Evolutionary conservation across 2,797 vertebrate species (phyloP).

Genomic region (Esox lucius): DNA sequence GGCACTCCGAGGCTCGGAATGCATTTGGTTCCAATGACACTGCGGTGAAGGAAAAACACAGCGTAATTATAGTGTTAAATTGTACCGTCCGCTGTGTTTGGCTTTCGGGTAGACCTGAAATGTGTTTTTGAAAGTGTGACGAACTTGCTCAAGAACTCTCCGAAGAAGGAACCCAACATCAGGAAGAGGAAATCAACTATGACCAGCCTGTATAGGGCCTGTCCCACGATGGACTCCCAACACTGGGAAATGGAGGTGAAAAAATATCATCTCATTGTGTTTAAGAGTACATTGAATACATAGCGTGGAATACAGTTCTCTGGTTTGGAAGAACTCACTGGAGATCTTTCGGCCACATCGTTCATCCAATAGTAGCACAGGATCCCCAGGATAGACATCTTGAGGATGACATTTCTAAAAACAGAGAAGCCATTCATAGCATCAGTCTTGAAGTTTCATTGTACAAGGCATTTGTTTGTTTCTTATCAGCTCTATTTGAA

Average conservation of each 20-base stretch:
- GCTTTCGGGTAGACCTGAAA: background rate
- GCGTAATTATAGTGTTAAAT: no score
- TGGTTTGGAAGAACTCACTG: conserved; percentile 51
- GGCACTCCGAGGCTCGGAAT: conserved; percentile 75
- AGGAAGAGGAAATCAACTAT: conserved; percentile 91
- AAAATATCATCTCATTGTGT: background rate
- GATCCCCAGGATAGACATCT: conserved; percentile 87
- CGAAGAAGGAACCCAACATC: conserved; percentile 87
- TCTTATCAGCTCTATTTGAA: no score
- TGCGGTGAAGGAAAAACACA: conserved; percentile 49
- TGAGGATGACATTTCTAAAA: conserved; percentile 85
- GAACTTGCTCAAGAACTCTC: conserved; percentile 93
- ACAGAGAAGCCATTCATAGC: background rate
- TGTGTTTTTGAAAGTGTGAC: conserved; percentile 16
- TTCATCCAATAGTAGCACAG: conserved; percentile 92
- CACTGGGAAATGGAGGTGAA: conserved; percentile 72
- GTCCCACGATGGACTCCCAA: conserved; percentile 92
- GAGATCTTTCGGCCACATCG: conserved; percentile 55
- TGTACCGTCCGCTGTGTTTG: no score
- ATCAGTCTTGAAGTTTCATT: background rate
- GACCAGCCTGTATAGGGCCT: conserved; percentile 90
- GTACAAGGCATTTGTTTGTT: background rate
- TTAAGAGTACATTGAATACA: no score
- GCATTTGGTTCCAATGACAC: conserved; percentile 82
- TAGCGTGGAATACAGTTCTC: background rate